A percentile compares a stretch with the other conserved stretches of the same genome.
These are phyloP conservation scores for Baronia brevicornis DNA, from an alignment of 2,888 invertebrate genomes.

Conservation along the genomic window DNA sequence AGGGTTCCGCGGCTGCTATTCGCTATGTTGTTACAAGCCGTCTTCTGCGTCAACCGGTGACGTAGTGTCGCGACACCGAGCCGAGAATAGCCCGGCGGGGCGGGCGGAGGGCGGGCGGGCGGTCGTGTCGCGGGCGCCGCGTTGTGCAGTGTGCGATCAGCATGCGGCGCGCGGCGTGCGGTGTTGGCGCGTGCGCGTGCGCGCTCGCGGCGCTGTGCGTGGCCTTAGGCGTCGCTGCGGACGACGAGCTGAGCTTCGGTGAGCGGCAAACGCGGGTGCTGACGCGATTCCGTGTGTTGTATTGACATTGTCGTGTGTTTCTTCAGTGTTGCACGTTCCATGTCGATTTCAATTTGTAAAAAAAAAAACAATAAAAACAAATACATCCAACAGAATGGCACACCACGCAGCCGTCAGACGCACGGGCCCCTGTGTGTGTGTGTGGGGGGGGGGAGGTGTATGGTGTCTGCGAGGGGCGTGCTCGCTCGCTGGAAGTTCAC, in stretches of 20 bases:
- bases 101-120: background rate
- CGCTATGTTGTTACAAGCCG: too few species aligned
- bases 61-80: constrained; percentile 2
- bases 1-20: too few species aligned
- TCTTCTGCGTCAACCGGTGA: too few species aligned
- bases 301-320: background rate
- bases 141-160: constrained; percentile 2
- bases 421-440: too few species aligned
- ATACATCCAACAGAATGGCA: too few species aligned
- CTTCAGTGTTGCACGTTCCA: background rate
- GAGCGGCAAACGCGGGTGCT: background rate
- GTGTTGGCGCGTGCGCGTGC: background rate
- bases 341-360: too few species aligned
- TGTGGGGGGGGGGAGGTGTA: too few species aligned
- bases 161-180: constrained; percentile 2
- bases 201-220: constrained; percentile 1
- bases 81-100: constrained; percentile 2
- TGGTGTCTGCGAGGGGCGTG: too few species aligned
- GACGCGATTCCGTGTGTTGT: background rate
- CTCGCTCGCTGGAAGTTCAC: too few species aligned
- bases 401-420: too few species aligned
- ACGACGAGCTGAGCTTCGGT: constrained; percentile 8
- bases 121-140: background rate
- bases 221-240: constrained; percentile 1
- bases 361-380: too few species aligned